Evolutionary conservation across 2,113 vertebrate genomes (phyloP), one percentile per base, ranked within the genome.

Genomic region (Bothrops jararaca): DNA sequence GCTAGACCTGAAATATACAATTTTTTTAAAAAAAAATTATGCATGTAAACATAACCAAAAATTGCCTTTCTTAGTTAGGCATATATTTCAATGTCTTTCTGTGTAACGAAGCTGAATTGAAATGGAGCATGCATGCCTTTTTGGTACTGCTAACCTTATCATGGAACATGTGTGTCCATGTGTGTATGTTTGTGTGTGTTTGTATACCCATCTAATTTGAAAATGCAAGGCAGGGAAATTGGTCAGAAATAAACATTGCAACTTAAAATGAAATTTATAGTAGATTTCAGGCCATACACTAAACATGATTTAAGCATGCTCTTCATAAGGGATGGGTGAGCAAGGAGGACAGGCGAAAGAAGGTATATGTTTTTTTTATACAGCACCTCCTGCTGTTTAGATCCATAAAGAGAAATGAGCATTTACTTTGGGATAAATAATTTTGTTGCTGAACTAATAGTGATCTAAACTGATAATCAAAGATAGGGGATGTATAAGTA

Each of bases 341-440:
- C 34, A 85, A 50, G 94, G 95, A 93, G 93, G 93, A 94, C 92
- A 93, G 57, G 64, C 39, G 58, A 69, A 48, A 80, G 57, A 34
- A 0, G 3, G 91, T 91, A 93, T 91, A 94, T 69, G 22, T 94
- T 97, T 97, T 42, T 42, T 97, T 97, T 96, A 94, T 95, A 96
- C 96, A 98, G 97, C 97, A 97, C 97, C 97, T 98, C 97, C 97
- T 98, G 97, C 98, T 97, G 97, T 90, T 80, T 95, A 92, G 48
- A 89, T 91, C 93, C 91, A 88, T 93, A 93, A 60, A 93, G 93
- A 94, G 90, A 96, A 96, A 92, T 90, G 94, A 93, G 89, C 86
- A 89, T 80, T 93, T 93, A 94, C 80, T 96, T 60, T 29, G 89
- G n/a, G 95, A 93, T 90, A 93, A 92, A 10, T 90, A 89, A 1